A percentile compares a stretch with the other conserved stretches of the same genome.
These are phyloP conservation scores for Beroe ovata DNA, from an alignment of 37 sponge, comb jelly and placozoan genomes.

Conservation along the genomic window DNA sequence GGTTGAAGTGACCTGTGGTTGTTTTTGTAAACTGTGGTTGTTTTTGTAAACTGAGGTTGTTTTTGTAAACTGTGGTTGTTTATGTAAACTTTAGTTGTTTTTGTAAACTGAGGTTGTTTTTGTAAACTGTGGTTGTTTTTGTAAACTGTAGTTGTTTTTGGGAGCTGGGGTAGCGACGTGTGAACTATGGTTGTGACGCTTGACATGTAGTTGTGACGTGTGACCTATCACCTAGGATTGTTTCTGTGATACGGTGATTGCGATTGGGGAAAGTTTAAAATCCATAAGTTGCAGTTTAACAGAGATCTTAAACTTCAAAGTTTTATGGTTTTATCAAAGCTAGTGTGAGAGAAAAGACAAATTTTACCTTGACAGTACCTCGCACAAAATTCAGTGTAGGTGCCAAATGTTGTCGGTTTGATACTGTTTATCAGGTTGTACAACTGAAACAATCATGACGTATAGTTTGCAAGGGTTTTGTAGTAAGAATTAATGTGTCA, in stretches of 20 bases:
- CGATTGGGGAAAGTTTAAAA: too few species aligned
- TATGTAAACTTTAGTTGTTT: not conserved
- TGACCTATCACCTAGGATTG: too few species aligned
- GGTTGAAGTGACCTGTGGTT: constrained; percentile 52
- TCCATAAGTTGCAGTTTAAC: too few species aligned
- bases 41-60: not conserved
- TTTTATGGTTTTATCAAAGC: too few species aligned
- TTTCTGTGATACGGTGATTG: too few species aligned
- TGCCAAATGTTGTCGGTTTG: not conserved
- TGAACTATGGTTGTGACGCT: too few species aligned
- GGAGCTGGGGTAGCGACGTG: too few species aligned
- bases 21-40: not conserved
- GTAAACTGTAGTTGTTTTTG: not conserved
- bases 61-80: not conserved
- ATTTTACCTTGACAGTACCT: constrained; percentile 47
- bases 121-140: constrained; percentile 4
- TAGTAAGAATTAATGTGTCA: too few species aligned
- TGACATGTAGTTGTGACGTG: too few species aligned
- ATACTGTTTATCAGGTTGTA: constrained; percentile 22
- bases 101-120: not conserved
- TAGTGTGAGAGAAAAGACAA: too few species aligned
- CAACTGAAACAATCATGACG: constrained; percentile 48
- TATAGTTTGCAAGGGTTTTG: too few species aligned
- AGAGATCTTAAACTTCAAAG: too few species aligned
- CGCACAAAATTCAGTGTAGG: constrained; percentile 31